Evolutionary conservation across 2,888 invertebrate genomes (phyloP).

Genomic region (Oscheius sp.): DNA sequence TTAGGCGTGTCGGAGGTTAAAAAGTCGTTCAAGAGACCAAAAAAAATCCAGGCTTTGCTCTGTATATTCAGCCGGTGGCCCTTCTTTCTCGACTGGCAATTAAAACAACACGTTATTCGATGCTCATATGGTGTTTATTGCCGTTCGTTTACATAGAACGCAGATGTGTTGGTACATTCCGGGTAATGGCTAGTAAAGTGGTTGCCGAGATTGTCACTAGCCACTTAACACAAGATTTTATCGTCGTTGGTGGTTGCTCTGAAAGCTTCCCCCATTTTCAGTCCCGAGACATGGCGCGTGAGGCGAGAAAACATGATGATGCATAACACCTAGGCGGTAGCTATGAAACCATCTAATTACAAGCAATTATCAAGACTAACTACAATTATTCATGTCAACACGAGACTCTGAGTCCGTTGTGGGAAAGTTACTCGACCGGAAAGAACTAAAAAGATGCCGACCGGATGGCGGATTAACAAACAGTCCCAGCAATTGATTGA

Average conservation of each 20-base stretch:
- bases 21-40: no score
- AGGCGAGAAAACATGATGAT: not conserved
- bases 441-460: constrained; percentile 15
- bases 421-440: constrained; percentile 26
- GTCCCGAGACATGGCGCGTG: not conserved
- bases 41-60: not conserved
- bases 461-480: constrained; percentile 24
- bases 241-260: not conserved
- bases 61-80: not conserved
- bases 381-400: constrained; percentile 28
- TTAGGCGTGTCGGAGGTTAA: no score
- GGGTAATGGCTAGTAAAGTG: constrained; percentile 33
- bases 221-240: constrained; percentile 15
- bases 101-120: constrained; percentile 31
- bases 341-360: constrained; percentile 4
- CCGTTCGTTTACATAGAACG: constrained; percentile 32
- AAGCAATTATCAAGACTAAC: constrained; percentile 24
- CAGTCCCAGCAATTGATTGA: constrained; percentile 15
- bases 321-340: not conserved
- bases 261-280: not conserved
- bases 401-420: constrained; percentile 1
- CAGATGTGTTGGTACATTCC: constrained; percentile 31
- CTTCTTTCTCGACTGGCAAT: constrained; percentile 12
- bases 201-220: constrained; percentile 19
- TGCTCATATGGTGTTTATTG: constrained; percentile 30